Conservation (phyloP, 2,797 vertebrate species). For the Rhodeus uyekii region DNA sequence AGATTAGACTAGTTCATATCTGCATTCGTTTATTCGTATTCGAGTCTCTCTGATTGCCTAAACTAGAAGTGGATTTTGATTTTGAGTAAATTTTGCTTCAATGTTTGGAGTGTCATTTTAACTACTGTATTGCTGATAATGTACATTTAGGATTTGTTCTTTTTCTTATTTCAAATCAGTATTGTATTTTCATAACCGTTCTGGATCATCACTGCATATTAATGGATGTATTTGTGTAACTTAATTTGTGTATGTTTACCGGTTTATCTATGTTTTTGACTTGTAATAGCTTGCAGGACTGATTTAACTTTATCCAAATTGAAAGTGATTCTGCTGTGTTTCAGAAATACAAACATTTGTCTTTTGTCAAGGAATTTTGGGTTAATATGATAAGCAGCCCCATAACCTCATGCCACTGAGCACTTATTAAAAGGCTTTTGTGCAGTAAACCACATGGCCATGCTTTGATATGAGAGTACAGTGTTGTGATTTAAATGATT, state of each 20-base stretch:
- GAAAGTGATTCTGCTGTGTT: slow-evolving; percentile 57
- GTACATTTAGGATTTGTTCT: slow-evolving; percentile 88
- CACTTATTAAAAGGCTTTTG: slow-evolving; percentile 71
- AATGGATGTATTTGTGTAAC: slow-evolving; percentile 93
- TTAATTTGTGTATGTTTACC: slow-evolving; percentile 96
- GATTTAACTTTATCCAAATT: slow-evolving; percentile 86
- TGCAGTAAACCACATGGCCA: slow-evolving; percentile 60
- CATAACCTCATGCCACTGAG: slow-evolving; percentile 70
- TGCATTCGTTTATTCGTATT: slow-evolving; percentile 96
- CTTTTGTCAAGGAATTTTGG: background rate
- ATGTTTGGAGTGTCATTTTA: slow-evolving; percentile 98
- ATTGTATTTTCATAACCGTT: slow-evolving; percentile 96
- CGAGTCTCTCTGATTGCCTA: slow-evolving; percentile 95
- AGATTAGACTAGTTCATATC: slow-evolving; percentile 93
- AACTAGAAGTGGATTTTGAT: slow-evolving; percentile 92
- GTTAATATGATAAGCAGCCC: slow-evolving; percentile 25
- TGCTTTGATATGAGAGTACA: slow-evolving; percentile 30
- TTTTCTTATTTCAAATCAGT: slow-evolving; percentile 95
- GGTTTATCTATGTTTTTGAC: slow-evolving; percentile 88
- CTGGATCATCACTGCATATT: slow-evolving; percentile 97
- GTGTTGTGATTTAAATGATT: slow-evolving; percentile 14
- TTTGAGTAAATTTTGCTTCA: slow-evolving; percentile 79
- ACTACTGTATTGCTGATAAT: slow-evolving; percentile 99
- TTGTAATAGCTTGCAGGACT: slow-evolving; percentile 96
- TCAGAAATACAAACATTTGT: background rate